Evolutionary conservation across 2,113 vertebrate species (phyloP).

Genomic region (Lepisosteus oculatus): DNA sequence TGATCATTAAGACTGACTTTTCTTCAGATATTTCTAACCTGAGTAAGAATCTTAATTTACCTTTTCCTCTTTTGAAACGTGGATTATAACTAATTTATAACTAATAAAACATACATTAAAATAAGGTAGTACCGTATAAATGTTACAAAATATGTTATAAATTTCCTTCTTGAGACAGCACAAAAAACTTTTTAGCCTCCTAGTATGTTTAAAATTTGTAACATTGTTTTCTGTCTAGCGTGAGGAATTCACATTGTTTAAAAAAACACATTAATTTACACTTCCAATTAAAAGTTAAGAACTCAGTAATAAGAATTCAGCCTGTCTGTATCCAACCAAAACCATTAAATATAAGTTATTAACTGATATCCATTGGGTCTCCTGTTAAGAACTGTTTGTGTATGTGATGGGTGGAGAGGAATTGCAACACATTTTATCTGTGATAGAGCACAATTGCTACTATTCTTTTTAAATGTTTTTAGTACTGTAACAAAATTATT

Average conservation of each 20-base stretch:
- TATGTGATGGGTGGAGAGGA: slow-evolving; percentile 23
- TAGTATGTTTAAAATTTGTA: slow-evolving; percentile 7
- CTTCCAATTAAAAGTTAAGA: slow-evolving; percentile 70
- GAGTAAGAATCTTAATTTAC: too few relatives aligned
- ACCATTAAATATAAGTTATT: slow-evolving; percentile 62
- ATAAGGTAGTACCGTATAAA: background rate
- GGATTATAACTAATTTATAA: too few relatives aligned
- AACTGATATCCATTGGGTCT: slow-evolving; percentile 64
- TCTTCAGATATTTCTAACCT: too few relatives aligned
- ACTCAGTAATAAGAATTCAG: slow-evolving; percentile 56
- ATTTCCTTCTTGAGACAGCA: slow-evolving; percentile 36
- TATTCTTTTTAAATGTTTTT: too few relatives aligned
- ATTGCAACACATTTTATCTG: slow-evolving; percentile 45
- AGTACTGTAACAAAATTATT: too few relatives aligned
- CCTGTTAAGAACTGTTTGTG: slow-evolving; percentile 37
- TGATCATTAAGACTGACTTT: too few relatives aligned
- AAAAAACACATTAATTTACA: slow-evolving; percentile 46
- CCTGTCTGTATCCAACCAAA: slow-evolving; percentile 66
- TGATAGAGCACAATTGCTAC: slow-evolving; percentile 39
- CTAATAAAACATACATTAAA: background rate
- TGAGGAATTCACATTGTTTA: slow-evolving; percentile 32
- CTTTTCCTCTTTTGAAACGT: too few relatives aligned
- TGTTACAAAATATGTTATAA: background rate
- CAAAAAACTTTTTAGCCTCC: background rate
- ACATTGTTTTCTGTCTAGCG: slow-evolving; percentile 30